Base-by-base conservation (phyloP, 2,797 vertebrate genomes). In the Nyctalus aviator region DNA sequence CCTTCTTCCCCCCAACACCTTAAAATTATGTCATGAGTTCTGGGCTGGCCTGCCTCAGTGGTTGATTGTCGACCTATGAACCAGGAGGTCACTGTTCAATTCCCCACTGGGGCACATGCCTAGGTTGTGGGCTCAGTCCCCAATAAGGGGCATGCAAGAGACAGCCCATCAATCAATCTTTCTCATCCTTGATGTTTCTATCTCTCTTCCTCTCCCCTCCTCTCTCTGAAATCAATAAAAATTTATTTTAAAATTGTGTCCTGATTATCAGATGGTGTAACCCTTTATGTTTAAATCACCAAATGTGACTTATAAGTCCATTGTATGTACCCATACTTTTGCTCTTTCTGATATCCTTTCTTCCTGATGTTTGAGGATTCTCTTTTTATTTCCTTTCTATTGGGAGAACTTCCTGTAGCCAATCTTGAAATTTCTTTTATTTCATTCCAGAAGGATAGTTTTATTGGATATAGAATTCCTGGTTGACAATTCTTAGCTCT, bases 31-130 rank as follows among this genome's bases (percentile, higher is more conserved):
- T 75, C 14, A 32, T 55, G 25, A 69, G 57, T 14, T 25, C 25
- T 5, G 0, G 11, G 59, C 27, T 12, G 0, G 59, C 59, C 27
- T 14, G 59, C 5, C 59, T 62, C 59, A 62, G 25, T 62, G 27
- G 59, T 62, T 62, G 27, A 30, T 6, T 30, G 59, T 30, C 1
- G 12, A 30, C 59, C 59, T 30, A 62, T 30, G 59, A 62, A 62
- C 27, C 59, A 62, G 59, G 59, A 30, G 59, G 27, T 62, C 27
- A 62, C 57, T 59, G 23, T 59, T 27, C 25, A 59, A 13, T 27
- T 59, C 57, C 57, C 5, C 0, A 10, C 57, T 0, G 0, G 25
- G 25, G 57, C 25, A 13, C 11, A 59, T 14, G 2, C 12, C 59
- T 25, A 62, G 12, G 13, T 27, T 30, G 59, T 30, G 59, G 27